These are phyloP conservation scores for Littorina saxatilis DNA, from an alignment of 1,140 invertebrate genomes.

Conservation along the genomic window DNA sequence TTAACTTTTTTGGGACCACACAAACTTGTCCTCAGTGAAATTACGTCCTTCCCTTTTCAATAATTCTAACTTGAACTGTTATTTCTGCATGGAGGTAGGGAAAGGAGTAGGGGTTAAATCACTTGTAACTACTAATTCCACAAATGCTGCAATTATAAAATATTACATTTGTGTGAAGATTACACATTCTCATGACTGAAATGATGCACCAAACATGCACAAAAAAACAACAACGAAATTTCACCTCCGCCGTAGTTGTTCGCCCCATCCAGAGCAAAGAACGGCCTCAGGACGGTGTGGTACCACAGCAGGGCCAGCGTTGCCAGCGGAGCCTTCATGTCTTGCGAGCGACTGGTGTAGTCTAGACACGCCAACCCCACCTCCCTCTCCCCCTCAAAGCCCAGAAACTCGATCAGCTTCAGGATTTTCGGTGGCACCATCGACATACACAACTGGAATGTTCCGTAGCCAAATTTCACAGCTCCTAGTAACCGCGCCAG, in stretches of 20 bases:
- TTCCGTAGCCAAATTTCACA: constrained; percentile 85
- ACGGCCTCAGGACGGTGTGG: constrained; percentile 84
- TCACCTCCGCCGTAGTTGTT: constrained; percentile 78
- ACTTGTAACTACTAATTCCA: no score
- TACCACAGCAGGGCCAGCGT: constrained; percentile 85
- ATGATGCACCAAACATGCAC: no score
- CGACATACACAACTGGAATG: constrained; percentile 84
- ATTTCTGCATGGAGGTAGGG: no score
- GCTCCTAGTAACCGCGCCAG: constrained; percentile 82
- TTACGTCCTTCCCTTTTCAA: no score
- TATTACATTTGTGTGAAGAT: no score
- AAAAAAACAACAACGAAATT: no score
- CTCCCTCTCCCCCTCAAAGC: constrained; percentile 83
- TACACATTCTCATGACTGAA: no score
- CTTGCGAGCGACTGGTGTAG: constrained; percentile 81
- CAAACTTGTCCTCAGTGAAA: no score
- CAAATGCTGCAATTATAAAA: no score
- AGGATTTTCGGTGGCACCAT: constrained; percentile 83
- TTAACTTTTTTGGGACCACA: no score
- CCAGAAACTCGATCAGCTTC: constrained; percentile 83
- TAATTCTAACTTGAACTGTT: no score
- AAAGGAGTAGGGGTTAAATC: no score
- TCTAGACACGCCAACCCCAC: constrained; percentile 81
- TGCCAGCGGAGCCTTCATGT: constrained; percentile 85
- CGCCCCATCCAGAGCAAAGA: constrained; percentile 83